These are phyloP conservation scores for Acrocephalus scirpaceus DNA, from an alignment of 2,797 vertebrate genomes.

Conservation along the genomic window DNA sequence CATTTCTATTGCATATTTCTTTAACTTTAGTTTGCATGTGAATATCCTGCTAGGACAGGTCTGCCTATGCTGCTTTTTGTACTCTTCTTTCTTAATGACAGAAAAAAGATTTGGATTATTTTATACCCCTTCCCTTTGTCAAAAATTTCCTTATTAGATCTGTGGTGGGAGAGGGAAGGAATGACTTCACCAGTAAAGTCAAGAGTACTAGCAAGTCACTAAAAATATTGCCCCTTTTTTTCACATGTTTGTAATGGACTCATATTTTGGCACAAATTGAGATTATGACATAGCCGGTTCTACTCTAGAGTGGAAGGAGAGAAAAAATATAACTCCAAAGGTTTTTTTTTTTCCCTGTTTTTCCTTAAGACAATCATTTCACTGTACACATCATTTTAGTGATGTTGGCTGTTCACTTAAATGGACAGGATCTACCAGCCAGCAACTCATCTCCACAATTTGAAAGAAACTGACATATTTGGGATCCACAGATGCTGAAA, in stretches of 20 bases:
- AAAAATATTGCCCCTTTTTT: background rate
- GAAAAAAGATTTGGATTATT: background rate
- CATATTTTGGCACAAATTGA: background rate
- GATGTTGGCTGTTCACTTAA: background rate
- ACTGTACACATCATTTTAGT: background rate
- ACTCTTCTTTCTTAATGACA: background rate
- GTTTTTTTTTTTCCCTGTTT: accelerated
- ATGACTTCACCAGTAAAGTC: background rate
- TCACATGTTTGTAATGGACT: background rate
- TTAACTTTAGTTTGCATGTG: background rate
- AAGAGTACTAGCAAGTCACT: background rate
- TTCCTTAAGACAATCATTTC: background rate
- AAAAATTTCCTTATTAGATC: background rate
- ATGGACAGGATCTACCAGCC: background rate
- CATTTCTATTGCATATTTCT: background rate
- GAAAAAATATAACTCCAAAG: background rate
- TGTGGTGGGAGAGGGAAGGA: background rate
- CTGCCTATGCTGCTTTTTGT: background rate
- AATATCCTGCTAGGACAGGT: background rate
- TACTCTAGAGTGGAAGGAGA: background rate
- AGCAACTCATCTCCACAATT: background rate
- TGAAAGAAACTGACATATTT: constrained; percentile 31
- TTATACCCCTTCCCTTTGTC: background rate
- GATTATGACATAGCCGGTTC: background rate
- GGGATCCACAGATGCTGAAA: background rate